Base-by-base conservation (phyloP, 2,888 invertebrate genomes). In the Ophion slaviceki region DNA sequence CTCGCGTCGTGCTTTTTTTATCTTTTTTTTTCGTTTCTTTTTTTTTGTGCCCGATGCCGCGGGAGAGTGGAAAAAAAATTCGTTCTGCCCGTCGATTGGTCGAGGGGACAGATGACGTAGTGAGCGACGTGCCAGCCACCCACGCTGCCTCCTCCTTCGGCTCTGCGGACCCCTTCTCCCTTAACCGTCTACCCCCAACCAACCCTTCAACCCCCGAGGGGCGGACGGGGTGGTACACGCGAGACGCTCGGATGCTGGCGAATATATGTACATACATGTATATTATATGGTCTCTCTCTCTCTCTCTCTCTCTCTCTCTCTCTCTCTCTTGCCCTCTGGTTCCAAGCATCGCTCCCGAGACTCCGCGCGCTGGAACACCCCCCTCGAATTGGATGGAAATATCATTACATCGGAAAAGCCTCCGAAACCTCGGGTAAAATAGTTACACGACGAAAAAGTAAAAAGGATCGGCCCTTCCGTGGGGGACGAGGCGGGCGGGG, bases 71-170 rank as follows among this genome's bases (percentile, higher is more conserved):
- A 92, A 93, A 93, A 86, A 83, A 94, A 93, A 93, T 92, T 92
- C 92, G 92, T 91, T 91, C 93, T 91, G 93, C 91, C 91, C 93
- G 93, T 93, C 93, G 94, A 94, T 94, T 94, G 93, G 93, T 93
- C 93, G 93, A 93, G 93, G 92, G 93, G 93, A 93, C 93, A 93
- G 93, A 93, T 94, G 94, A 93, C 93, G 94, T 94, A 93, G 93
- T 93, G 94, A 93, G 93, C 93, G 93, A 94, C 94, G 94, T 93
- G 93, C 93, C 93, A 81, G 74, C 80, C 80, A 81, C 80, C 80
- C 80, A 81, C 80, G 72, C 40, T 28, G 40, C 45, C 66, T 74
- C 80, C 72, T 28, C 40, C 57, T 57, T 57, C 66, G 17, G 45
- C 78, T 36, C 61, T 10, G 20, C 53, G 20, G 5, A 28, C 32